These are phyloP conservation scores for Rhabdomys pumilio DNA, from an alignment of 2,797 vertebrate genomes.

Conservation along the genomic window DNA sequence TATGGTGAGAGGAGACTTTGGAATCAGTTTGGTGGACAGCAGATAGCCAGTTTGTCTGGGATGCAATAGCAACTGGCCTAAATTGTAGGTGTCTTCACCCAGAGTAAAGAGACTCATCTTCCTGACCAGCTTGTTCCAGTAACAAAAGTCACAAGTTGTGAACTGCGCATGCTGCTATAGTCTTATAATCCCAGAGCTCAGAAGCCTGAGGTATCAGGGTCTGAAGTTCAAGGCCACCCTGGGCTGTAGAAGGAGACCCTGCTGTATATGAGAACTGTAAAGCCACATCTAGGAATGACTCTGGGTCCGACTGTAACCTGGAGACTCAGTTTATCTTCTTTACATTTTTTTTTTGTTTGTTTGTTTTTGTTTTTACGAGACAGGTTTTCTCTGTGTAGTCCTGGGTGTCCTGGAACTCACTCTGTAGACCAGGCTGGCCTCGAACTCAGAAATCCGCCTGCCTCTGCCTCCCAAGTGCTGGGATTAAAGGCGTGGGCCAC, in stretches of 20 bases:
- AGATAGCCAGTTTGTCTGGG: neutral
- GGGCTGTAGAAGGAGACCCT: neutral
- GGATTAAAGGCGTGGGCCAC: too few species aligned
- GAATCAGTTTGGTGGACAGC: neutral
- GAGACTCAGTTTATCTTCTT: constrained; percentile 48
- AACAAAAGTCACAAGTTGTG: neutral
- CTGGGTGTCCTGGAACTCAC: too few species aligned
- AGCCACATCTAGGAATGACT: neutral
- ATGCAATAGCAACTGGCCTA: neutral
- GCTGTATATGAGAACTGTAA: neutral
- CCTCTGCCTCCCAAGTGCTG: too few species aligned
- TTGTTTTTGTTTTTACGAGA: too few species aligned
- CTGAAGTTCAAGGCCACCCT: neutral
- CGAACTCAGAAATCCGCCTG: too few species aligned
- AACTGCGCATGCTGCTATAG: neutral
- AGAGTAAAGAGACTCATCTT: neutral
- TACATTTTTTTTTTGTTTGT: too few species aligned
- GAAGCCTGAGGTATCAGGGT: neutral
- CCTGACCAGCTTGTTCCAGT: too few species aligned
- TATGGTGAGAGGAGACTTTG: neutral
- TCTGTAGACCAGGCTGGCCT: too few species aligned
- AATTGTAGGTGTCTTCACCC: neutral
- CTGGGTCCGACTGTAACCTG: neutral
- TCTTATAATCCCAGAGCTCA: neutral
- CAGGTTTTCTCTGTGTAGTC: too few species aligned